Conservation (phyloP, 1,140 invertebrate genomes). For the Melanaphis sacchari region DNA sequence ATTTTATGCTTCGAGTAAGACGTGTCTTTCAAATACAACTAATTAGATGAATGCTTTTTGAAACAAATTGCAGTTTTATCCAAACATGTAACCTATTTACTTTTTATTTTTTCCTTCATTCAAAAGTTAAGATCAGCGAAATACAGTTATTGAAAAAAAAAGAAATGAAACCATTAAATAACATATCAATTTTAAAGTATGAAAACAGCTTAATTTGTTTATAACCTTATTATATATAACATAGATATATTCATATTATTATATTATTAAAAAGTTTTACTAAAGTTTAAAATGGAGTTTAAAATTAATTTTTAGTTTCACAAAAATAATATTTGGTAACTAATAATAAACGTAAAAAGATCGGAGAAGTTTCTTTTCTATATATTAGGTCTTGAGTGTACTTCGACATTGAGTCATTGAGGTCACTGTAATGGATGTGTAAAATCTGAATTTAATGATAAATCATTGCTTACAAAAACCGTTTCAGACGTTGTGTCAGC, state of each 20-base stretch:
- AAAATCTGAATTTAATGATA: background rate
- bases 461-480: background rate
- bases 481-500: background rate
- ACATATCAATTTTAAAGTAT: background rate
- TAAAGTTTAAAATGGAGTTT: background rate
- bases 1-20: background rate
- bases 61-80: too few relatives aligned
- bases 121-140: too few relatives aligned
- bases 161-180: too few relatives aligned
- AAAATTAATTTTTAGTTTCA: background rate
- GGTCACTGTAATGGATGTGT: background rate
- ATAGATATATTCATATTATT: background rate
- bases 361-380: background rate
- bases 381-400: background rate
- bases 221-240: background rate
- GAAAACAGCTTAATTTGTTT: background rate
- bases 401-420: background rate
- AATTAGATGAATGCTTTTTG: too few relatives aligned
- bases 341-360: background rate
- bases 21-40: background rate
- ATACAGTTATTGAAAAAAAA: too few relatives aligned
- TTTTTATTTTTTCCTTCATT: too few relatives aligned
- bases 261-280: background rate
- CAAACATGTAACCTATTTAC: too few relatives aligned
- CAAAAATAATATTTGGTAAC: too few relatives aligned